Evolutionary conservation across 2,797 vertebrate genomes (phyloP), one percentile per base, ranked within the genome.

Genomic region (Cynopterus sphinx): DNA sequence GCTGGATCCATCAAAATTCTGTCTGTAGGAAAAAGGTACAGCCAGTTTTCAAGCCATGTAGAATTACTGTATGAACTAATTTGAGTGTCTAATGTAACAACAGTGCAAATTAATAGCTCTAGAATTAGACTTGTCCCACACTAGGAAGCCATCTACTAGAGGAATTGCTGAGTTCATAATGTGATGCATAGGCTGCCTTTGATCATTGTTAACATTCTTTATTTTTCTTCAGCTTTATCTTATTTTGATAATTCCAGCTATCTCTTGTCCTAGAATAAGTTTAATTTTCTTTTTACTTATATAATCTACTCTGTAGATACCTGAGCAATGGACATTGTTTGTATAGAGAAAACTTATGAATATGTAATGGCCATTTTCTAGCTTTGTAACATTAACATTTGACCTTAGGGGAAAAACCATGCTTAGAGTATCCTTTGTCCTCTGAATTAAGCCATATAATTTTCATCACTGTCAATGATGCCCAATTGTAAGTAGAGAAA

Each of bases 391-490:
- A 53, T 39, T 74, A 19, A 17, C 24, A 51, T 70, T 87, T 78
- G 41, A 70, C n/a, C 10, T 73, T 41, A 31, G 53, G 10, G 28
- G 15, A 10, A 59, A 82, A 82, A 51, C 65, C 26, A 28, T 57
- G 17, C 2, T 84, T 67, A 85, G 0, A 74, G 1, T 67, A 26
- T 84, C 57, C 17, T 77, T 70, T 24, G 68, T 55, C 68, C 86
- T 95, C 46, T 90, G 53, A 94, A 59, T 91, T 11, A 95, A 94
- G 46, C 43, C 43, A 77, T 79, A 26, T 71, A 43, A 55, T 94
- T 91, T 84, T 86, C n/a, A 93, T 79, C 89, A 86, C 78, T 51
- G 31, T 79, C 49, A 68, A 0, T 57, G 39, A 28, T 75, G n/a
- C 36, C 49, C 43, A 65, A 12, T n/a, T 59, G 21, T 65, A 86